phyloP scores from a whole-genome alignment of 2,888 invertebrate genomes.

The Nephrocerus scutellatus region DNA sequence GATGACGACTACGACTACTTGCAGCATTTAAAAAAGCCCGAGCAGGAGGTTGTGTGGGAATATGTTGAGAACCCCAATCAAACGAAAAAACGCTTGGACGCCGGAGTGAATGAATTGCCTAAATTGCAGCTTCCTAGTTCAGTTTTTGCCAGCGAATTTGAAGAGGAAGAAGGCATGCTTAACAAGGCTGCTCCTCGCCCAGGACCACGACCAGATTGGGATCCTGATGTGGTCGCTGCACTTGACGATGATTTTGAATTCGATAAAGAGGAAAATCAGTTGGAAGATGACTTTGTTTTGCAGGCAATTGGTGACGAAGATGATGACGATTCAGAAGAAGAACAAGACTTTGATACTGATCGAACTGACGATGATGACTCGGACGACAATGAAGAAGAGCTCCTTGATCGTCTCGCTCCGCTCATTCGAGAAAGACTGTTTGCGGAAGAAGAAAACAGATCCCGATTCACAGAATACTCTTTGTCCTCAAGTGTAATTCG shows the following conservation, averaged over 20 bases:
- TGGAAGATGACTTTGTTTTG: conserved; percentile 90
- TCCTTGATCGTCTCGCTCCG: conserved; percentile 45
- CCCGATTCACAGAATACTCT: conserved; percentile 87
- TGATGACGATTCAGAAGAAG: conserved; percentile 28
- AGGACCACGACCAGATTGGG: conserved; percentile 65
- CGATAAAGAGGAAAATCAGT: conserved; percentile 69
- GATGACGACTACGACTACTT: conserved; percentile 95
- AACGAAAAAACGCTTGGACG: conserved; percentile 29
- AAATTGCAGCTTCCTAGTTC: conserved; percentile 69
- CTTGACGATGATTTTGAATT: conserved; percentile 89
- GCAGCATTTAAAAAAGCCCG: conserved; percentile 64
- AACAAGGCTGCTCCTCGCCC: conserved; percentile 44
- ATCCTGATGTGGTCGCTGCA: conserved; percentile 88
- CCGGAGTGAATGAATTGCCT: conserved; percentile 22
- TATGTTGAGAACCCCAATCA: conserved; percentile 44
- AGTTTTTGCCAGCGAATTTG: conserved; percentile 78
- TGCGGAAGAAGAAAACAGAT: conserved; percentile 70
- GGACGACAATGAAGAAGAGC: conserved; percentile 48
- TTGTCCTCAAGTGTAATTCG: conserved; percentile 86
- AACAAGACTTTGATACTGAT: conserved; percentile 32
- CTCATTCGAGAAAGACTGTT: conserved; percentile 48
- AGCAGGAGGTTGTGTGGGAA: conserved; percentile 44
- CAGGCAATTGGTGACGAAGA: conserved; percentile 53
- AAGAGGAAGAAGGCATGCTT: conserved; percentile 68
- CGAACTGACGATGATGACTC: conserved; percentile 35